Percentiles rank a stretch among this genome's conserved stretches.
These are phyloP conservation scores for Heliconius hewitsoni DNA, from an alignment of 1,140 invertebrate species.

Conservation along the genomic window DNA sequence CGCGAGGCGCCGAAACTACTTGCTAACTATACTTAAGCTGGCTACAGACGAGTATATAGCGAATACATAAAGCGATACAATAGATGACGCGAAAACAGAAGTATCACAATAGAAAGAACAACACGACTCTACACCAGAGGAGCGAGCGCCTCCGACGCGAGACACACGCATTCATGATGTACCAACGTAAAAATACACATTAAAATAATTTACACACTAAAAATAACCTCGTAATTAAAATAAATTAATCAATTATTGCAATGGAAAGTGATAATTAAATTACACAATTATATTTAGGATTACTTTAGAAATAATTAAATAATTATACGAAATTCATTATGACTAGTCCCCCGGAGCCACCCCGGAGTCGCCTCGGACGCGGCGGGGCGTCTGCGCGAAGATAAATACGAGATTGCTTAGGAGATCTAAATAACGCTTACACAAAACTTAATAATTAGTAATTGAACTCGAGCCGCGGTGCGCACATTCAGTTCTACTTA, in stretches of 20 bases:
- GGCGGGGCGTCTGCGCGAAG: conserved; percentile 17
- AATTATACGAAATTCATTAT: conserved; percentile 70
- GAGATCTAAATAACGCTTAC: conserved; percentile 68
- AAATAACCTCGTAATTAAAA: conserved; percentile 39
- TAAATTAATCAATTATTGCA: conserved; percentile 40
- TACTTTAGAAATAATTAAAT: conserved; percentile 29
- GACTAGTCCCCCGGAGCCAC: conserved; percentile 63
- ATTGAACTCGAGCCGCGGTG: conserved; percentile 47
- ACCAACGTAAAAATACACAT: conserved; percentile 21
- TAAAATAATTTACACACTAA: conserved; percentile 41
- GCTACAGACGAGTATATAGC: conserved; percentile 8
- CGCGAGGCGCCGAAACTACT: conserved; percentile 49
- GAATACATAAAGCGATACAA: conserved; percentile 1
- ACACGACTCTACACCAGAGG: neutral
- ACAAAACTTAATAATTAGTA: conserved; percentile 40
- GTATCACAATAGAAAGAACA: conserved; percentile 24
- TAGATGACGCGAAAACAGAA: conserved; percentile 9
- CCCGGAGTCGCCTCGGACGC: conserved; percentile 1
- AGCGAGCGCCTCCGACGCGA: neutral
- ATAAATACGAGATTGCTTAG: conserved; percentile 66
- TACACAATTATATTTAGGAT: conserved; percentile 52
- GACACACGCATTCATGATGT: conserved; percentile 9
- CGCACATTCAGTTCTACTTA: neutral
- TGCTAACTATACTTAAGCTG: conserved; percentile 23
- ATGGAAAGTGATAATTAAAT: conserved; percentile 27